A percentile compares a stretch with the other conserved stretches of the same genome.
Evolutionary conservation across 2,113 vertebrate species (phyloP).

Genomic region (Herpailurus yagouaroundi): DNA sequence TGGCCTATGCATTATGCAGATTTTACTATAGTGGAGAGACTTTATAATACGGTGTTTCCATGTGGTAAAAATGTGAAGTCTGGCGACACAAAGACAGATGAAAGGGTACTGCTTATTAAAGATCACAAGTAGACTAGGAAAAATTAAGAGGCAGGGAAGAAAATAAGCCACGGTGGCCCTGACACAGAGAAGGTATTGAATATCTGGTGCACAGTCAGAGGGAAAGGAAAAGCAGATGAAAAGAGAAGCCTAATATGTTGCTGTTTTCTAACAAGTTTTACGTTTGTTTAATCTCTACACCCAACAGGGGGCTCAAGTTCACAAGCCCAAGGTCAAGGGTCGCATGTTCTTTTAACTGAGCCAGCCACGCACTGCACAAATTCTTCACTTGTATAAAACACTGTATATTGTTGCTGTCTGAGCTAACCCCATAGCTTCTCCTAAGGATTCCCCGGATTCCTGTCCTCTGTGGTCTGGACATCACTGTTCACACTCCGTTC

Average conservation of each 20-base stretch:
- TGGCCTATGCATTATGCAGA: background rate
- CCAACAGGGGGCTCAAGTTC: background rate
- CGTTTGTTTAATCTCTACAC: background rate
- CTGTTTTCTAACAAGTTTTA: background rate
- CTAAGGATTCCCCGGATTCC: background rate
- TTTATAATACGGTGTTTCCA: background rate
- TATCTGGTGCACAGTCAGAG: background rate
- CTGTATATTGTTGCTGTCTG: background rate
- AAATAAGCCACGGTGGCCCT: background rate
- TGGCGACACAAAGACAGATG: slow-evolving; percentile 1
- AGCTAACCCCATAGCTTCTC: background rate
- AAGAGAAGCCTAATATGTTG: background rate
- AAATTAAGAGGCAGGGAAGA: background rate
- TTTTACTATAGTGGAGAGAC: background rate
- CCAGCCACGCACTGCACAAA: background rate
- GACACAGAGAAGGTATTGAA: background rate
- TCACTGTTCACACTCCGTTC: background rate
- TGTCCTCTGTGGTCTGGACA: background rate
- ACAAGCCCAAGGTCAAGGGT: background rate
- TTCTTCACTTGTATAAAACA: background rate
- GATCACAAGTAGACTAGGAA: background rate
- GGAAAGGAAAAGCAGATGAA: background rate
- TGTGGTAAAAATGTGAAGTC: background rate
- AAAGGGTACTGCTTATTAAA: background rate
- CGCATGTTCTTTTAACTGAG: background rate